A percentile compares a stretch with the other conserved stretches of the same genome.
phyloP scores from a whole-genome alignment of 2,888 invertebrate genomes.

The Priocnemis perturbator region DNA sequence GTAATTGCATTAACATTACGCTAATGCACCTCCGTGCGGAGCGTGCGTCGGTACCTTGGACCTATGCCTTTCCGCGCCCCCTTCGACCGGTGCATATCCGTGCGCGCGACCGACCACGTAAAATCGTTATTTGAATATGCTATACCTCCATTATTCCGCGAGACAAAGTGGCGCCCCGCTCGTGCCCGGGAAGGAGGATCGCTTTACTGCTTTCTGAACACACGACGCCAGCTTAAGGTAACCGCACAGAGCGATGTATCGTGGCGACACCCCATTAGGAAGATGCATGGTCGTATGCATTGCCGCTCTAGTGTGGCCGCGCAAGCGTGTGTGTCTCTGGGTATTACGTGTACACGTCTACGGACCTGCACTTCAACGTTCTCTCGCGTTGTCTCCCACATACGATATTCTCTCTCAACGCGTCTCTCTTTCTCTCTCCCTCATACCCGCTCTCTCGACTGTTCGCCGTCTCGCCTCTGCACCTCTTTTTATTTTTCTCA shows the following conservation, averaged over 20 bases:
- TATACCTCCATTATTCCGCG: slow-evolving; percentile 11
- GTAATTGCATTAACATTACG: slow-evolving; percentile 10
- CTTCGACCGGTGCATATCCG: slow-evolving; percentile 1
- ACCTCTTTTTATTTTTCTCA: neutral
- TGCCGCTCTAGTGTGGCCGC: neutral
- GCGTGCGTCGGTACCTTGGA: too few relatives aligned
- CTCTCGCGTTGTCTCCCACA: neutral
- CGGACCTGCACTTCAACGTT: neutral
- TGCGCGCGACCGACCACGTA: neutral
- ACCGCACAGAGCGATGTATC: slow-evolving; percentile 38
- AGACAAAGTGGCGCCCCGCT: slow-evolving; percentile 9
- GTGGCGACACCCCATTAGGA: slow-evolving; percentile 28
- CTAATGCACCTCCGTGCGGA: neutral
- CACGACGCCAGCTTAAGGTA: slow-evolving; percentile 27
- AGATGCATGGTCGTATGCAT: slow-evolving; percentile 3
- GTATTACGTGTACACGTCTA: slow-evolving; percentile 1
- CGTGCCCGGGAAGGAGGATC: slow-evolving; percentile 4
- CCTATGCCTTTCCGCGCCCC: too few relatives aligned
- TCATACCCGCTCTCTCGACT: neutral
- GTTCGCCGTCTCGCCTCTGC: neutral
- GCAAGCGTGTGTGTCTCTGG: neutral
- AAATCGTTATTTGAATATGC: slow-evolving; percentile 24
- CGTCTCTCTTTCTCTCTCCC: neutral
- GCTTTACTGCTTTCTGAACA: slow-evolving; percentile 30
- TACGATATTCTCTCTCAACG: neutral